Evolutionary conservation across 2,888 invertebrate genomes (phyloP).

Genomic region (Tridacna crocea): DNA sequence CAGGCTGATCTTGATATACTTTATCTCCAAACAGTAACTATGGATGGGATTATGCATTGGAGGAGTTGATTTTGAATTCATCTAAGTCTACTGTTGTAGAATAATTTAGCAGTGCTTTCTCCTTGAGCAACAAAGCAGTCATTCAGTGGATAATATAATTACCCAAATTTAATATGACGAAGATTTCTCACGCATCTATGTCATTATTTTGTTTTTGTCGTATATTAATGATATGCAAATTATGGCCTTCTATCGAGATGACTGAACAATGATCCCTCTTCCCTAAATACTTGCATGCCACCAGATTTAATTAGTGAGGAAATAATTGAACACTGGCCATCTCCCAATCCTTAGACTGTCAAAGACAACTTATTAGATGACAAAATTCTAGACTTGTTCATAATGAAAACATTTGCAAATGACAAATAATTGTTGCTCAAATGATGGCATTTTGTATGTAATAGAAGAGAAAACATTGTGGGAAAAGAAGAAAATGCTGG

Average conservation of each 20-base stretch:
- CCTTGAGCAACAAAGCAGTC: conserved; percentile 14
- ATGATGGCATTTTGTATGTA: too few species aligned
- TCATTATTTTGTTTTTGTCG: conserved; percentile 57
- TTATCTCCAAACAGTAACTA: too few species aligned
- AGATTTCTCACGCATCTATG: conserved; percentile 32
- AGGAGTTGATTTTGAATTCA: too few species aligned
- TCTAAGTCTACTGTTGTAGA: too few species aligned
- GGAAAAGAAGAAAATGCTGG: too few species aligned
- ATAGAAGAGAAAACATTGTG: too few species aligned
- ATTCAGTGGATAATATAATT: conserved; percentile 22
- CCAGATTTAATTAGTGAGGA: conserved; percentile 64
- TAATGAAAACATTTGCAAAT: too few species aligned
- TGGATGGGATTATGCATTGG: too few species aligned
- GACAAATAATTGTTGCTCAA: too few species aligned
- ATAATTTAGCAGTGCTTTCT: background rate
- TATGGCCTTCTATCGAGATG: conserved; percentile 52
- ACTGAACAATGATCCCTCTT: conserved; percentile 54
- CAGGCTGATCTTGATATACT: too few species aligned
- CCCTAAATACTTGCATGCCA: conserved; percentile 64
- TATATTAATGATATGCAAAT: conserved; percentile 63
- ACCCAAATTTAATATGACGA: conserved; percentile 29
- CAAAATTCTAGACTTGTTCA: too few species aligned
- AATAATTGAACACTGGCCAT: conserved; percentile 64
- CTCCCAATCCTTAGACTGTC: background rate
- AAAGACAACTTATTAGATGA: too few species aligned